Conservation (phyloP, 2,113 vertebrate genomes). For the Hoplias malabaricus region DNA sequence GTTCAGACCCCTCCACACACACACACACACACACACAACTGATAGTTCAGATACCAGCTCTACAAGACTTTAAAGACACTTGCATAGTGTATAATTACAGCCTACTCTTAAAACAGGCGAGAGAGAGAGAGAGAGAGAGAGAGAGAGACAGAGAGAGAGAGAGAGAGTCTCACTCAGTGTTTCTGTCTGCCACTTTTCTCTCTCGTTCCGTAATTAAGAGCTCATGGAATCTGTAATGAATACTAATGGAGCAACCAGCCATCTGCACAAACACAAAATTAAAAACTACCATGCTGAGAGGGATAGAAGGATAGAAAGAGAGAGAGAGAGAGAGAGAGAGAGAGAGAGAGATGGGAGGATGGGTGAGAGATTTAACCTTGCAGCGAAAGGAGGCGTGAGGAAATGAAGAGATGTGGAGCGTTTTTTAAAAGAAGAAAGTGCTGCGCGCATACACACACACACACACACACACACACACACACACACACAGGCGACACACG, state of each 20-base stretch:
- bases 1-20: background rate
- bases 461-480: slow-evolving; percentile 11
- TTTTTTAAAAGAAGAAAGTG: background rate
- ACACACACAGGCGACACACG: background rate
- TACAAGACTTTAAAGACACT: too few species aligned
- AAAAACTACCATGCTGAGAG: slow-evolving; percentile 90
- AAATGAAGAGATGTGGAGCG: slow-evolving; percentile 20
- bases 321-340: background rate
- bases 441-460: background rate
- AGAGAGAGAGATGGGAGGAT: slow-evolving; percentile 29
- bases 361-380: slow-evolving; percentile 42
- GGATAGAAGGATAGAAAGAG: slow-evolving; percentile 79
- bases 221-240: slow-evolving; percentile 90
- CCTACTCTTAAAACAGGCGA: slow-evolving; percentile 10
- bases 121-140: background rate
- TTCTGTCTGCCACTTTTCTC: slow-evolving; percentile 75
- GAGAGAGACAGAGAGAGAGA: background rate
- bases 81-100: background rate
- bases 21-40: background rate
- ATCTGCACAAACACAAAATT: slow-evolving; percentile 91
- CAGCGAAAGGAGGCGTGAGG: slow-evolving; percentile 27
- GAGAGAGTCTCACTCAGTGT: slow-evolving; percentile 73
- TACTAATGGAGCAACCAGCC: slow-evolving; percentile 82
- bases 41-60: too few species aligned
- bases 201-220: slow-evolving; percentile 87